Conservation (phyloP, 1,140 invertebrate species). For the Whitmania pigra region DNA sequence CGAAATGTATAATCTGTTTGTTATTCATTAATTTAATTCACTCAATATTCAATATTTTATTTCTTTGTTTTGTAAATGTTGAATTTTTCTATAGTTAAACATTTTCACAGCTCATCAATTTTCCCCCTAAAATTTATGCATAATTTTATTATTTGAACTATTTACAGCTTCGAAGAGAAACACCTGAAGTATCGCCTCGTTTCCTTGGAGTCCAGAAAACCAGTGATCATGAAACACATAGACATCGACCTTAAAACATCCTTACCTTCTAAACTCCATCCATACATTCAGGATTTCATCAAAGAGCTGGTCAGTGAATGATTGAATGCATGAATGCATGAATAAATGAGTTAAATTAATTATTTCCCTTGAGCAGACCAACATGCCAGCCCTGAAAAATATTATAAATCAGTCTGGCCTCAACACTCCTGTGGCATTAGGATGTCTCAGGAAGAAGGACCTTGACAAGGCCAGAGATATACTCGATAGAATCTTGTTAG, state of each 20-base stretch:
- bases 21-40: neutral
- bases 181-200: constrained; percentile 46
- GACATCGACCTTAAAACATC: constrained; percentile 33
- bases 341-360: neutral
- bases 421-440: constrained; percentile 39
- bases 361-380: constrained; percentile 27
- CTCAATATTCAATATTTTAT: neutral
- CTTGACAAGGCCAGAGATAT: constrained; percentile 36
- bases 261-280: constrained; percentile 36
- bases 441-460: constrained; percentile 34
- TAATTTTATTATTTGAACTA: neutral
- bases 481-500: constrained; percentile 34
- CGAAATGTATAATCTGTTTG: neutral
- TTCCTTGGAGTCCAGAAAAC: constrained; percentile 30
- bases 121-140: neutral
- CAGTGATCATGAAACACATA: constrained; percentile 30
- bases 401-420: constrained; percentile 30
- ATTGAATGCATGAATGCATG: constrained; percentile 16
- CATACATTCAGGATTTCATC: constrained; percentile 37
- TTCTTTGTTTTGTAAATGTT: neutral
- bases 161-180: constrained; percentile 31
- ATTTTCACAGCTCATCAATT: neutral
- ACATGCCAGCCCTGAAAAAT: constrained; percentile 35
- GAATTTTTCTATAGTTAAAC: too few species aligned
- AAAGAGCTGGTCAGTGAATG: constrained; percentile 38